Base-by-base conservation (phyloP, 2,888 invertebrate species). In the Diaprepes abbreviatus region DNA sequence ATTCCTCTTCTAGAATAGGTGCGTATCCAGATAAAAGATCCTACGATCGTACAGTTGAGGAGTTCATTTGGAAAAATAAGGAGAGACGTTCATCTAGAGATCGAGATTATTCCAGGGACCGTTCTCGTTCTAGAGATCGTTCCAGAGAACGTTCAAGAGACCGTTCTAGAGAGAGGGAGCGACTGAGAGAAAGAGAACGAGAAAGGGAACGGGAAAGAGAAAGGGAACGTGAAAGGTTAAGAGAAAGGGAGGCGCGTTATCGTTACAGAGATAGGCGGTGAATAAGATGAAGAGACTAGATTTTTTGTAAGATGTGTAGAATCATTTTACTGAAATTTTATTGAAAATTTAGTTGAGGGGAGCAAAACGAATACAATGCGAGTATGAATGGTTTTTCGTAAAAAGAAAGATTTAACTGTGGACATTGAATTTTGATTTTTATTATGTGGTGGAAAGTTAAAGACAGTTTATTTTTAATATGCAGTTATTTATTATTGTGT, bases 11-110 rank as follows among this genome's bases (percentile, higher is more conserved):
- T 52, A 85, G 87, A 55, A 82, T 86, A 60, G 54, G 24, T n/a
- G 52, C 45, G 10, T 86, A 90, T 79, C 85, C 88, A 78, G 86
- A 88, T 76, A 80, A 81, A 72, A 75, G 93, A 55, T 92, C 92
- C 35, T 96, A 96, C 84, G 96, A 96, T 82, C 90, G 95, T 57
- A 93, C 94, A 66, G 95, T 95, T 19, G 92, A 95, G 83, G 95
- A 95, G 82, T 95, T 95, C 84, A 85, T 95, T 68, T 92, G 94
- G 88, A 89, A 94, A 80, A 94, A 94, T 9, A 88, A 71, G 90
- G 64, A 69, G 19, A 31, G 72, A 14, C 62, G 66, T 16, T 48
- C 52, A 90, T 88, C 89, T 59, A 87, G 81, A 66, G 65, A 70
- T n/a, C 14, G 69, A 33, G 54, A 40, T 24, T 48, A 54, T 50